Conservation (phyloP, 1,140 invertebrate species). For the Philotrypesis tridentata region DNA sequence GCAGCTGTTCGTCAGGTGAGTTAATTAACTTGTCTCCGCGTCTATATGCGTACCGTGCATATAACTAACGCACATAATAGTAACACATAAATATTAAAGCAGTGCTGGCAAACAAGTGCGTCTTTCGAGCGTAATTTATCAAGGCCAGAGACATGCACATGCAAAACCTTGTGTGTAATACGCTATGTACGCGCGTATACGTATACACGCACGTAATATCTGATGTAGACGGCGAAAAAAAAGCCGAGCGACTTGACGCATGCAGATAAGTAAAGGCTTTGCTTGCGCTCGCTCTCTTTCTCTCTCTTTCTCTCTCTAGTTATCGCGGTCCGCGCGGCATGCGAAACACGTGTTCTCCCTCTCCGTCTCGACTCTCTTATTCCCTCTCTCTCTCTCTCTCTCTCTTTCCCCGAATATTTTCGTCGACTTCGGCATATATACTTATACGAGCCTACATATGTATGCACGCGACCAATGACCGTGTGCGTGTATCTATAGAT, state of each 20-base stretch:
- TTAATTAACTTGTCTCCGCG: constrained; percentile 31
- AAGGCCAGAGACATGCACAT: background rate
- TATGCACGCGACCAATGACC: background rate
- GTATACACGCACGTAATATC: background rate
- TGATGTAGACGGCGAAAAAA: background rate
- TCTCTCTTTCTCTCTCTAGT: background rate
- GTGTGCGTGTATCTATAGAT: too few species aligned
- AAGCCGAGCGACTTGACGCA: background rate
- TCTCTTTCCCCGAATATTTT: background rate
- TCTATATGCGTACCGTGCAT: too few species aligned
- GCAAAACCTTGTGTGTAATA: too few species aligned
- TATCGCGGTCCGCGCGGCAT: background rate
- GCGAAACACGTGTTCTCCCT: constrained; percentile 24
- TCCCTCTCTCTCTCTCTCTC: background rate
- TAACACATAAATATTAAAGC: background rate
- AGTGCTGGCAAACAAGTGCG: constrained; percentile 22
- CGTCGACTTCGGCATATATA: too few species aligned
- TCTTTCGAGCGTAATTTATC: background rate
- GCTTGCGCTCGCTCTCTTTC: too few species aligned
- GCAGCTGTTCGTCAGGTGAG: constrained; percentile 94
- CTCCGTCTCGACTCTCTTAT: background rate
- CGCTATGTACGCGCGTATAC: too few species aligned
- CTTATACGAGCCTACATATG: too few species aligned
- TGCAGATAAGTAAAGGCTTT: background rate
- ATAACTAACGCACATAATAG: too few species aligned